Base-by-base conservation (phyloP, 2,888 invertebrate genomes). In the Hoplodrina blanda region DNA sequence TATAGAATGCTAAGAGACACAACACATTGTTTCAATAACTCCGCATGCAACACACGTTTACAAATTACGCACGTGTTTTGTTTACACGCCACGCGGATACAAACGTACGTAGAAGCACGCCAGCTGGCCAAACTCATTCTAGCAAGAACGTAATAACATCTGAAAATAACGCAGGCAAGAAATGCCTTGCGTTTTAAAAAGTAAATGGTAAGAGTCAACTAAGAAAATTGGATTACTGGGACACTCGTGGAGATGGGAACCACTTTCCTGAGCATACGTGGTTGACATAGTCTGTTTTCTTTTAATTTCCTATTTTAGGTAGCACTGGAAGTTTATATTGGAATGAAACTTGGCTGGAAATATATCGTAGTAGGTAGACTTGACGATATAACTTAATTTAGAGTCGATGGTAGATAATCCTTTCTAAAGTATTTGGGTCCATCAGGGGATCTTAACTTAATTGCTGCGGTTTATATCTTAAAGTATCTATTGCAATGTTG, bases 281-380 rank as follows among this genome's bases (percentile, higher is more conserved):
- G 65, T 50, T 70, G 72, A 66, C 59, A 30, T 56, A 46, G 63
- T 49, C 37, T 78, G 74, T 78, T 78, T 82, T 82, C 75, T 63
- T 78, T 82, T 79, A 78, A 78, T 82, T 82, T 78, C 19, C 66
- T 49, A 64, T 71, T 64, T 71, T 41, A 64, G 54, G 37, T 30
- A 52, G 13, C 44, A 52, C n/a, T 66, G 2, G 20, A 44, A 11
- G 69, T 63, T 57, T 46, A 53, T 53, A 19, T 30, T 17, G 30
- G 15, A 30, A 56, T 41, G n/a, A 17, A 53, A 37, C n/a, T 76
- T 33, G 8, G 30, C 15, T 53, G 7, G 11, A n/a, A 56, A 11
- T 44, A 63, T 50, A 49, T 41, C 19, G 17, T 19, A 5, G 17
- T n/a, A n/a, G 8, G 15, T 41, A 37, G 15, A 17, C 25, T 19